Base-by-base conservation (phyloP, 2,888 invertebrate species). In the Spodoptera exigua region DNA sequence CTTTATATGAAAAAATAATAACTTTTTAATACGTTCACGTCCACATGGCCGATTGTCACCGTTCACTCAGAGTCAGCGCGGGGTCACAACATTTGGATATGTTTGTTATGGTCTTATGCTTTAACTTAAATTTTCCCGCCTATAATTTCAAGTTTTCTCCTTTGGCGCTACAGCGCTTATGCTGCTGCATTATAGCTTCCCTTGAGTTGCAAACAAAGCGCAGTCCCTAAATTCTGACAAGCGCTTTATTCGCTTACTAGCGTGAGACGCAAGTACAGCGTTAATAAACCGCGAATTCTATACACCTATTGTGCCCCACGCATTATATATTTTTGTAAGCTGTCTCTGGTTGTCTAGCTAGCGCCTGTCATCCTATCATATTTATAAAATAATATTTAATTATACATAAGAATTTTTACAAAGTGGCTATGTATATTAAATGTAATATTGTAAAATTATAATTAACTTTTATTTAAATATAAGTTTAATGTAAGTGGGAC, bases 361-460 rank as follows among this genome's bases (percentile, higher is more conserved):
- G 80, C 83, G 80, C 21, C 53, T 56, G 56, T 53, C 68, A 54
- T 58, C 68, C 58, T 74, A 79, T 83, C 80, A 82, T 82, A 81
- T 82, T 72, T 83, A 79, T 81, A 77, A 76, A n/a, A 79, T 83
- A 72, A 61, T 70, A 79, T 74, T 72, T 75, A 74, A 78, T 69
- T 75, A 74, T 71, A 69, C 27, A 51, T 84, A 83, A 84, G 82
- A 83, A 80, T 89, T 90, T 91, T 86, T 91, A 92, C 86, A 89
- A 89, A 86, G 79, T 91, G 89, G 89, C 91, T 91, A 90, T 90
- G 87, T 89, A 89, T 88, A 86, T 87, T 87, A 86, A 84, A 82
- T 91, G 84, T 88, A 87, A 88, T 86, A 86, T 85, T 90, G 85
- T 90, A 85, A 88, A 90, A 88, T 88, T 85, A 81, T 88, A 88